Conservation (phyloP, 2,797 vertebrate species). For the Sebastes iracundus region DNA sequence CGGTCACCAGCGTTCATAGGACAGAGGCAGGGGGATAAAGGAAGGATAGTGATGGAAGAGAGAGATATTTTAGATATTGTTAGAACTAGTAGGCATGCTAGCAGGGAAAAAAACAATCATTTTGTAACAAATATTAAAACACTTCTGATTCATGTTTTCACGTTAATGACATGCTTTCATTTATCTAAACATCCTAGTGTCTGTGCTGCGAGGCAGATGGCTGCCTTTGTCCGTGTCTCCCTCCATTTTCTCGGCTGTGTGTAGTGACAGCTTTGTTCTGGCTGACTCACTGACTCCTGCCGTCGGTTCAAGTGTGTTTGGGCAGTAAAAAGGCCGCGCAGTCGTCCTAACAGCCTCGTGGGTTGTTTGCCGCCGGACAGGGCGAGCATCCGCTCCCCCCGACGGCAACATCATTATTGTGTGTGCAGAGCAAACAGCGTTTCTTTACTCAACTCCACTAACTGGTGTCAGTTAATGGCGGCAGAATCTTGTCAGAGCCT, state of each 20-base stretch:
- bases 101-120: background rate
- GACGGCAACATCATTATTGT: constrained; percentile 81
- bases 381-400: constrained; percentile 58
- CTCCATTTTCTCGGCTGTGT: constrained; percentile 46
- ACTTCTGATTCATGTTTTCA: background rate
- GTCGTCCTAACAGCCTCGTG: constrained; percentile 41
- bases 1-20: background rate
- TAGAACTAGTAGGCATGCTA: background rate
- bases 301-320: constrained; percentile 70
- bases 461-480: constrained; percentile 64
- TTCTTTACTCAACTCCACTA: constrained; percentile 67
- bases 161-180: constrained; percentile 4
- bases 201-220: constrained; percentile 34
- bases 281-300: constrained; percentile 55
- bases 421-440: constrained; percentile 80
- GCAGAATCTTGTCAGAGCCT: constrained; percentile 37
- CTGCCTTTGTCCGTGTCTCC: constrained; percentile 33
- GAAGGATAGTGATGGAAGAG: background rate
- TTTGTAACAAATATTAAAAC: background rate
- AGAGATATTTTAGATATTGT: background rate
- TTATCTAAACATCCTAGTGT: constrained; percentile 11
- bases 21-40: background rate
- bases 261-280: constrained; percentile 59
- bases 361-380: constrained; percentile 72
- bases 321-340: constrained; percentile 70